These are phyloP conservation scores for Morinoia aosen DNA, from an alignment of 2,888 invertebrate species.

Conservation along the genomic window DNA sequence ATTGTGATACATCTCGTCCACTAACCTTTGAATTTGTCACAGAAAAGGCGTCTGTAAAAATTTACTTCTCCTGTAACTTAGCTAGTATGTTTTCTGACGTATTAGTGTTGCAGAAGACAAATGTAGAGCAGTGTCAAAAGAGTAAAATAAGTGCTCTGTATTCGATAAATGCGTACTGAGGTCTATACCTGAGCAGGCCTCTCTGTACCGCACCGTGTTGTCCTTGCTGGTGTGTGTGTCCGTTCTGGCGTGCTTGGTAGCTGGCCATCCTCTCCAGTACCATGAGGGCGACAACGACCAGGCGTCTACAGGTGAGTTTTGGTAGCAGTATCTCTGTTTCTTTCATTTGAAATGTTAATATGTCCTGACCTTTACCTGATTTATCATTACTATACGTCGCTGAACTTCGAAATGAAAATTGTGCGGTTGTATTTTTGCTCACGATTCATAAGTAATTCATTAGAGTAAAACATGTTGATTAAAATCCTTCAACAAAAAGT, in stretches of 20 bases:
- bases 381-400: not conserved
- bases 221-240: not conserved
- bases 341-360: not conserved
- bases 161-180: not conserved
- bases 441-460: not conserved
- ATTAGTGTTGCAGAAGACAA: not conserved
- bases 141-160: not conserved
- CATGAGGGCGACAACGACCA: slow-evolving; percentile 36
- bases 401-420: not conserved
- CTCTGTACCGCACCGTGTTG: slow-evolving; percentile 14
- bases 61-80: too few species aligned
- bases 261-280: not conserved
- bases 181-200: not conserved
- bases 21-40: too few species aligned
- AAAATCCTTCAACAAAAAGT: not conserved
- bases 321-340: not conserved
- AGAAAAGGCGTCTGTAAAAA: too few species aligned
- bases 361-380: not conserved
- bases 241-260: not conserved
- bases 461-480: not conserved
- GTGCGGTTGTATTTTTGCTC: not conserved
- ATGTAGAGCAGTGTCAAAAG: not conserved
- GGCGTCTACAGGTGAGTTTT: slow-evolving; percentile 54
- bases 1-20: too few species aligned
- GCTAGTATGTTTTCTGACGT: not conserved